phyloP scores from a whole-genome alignment of 1,140 invertebrate species.

The Heliconius nattereri region DNA sequence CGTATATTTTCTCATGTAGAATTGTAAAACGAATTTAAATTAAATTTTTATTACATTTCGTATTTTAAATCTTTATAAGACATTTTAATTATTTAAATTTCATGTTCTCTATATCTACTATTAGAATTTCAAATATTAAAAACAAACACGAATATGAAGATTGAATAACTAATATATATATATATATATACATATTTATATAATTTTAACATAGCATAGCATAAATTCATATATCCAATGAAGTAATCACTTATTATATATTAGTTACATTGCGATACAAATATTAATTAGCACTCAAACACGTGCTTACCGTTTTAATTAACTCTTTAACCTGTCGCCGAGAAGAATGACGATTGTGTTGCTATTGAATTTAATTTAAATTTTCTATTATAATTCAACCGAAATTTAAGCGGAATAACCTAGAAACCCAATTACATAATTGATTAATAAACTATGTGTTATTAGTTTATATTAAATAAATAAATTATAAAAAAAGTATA shows the following conservation, averaged over 20 bases:
- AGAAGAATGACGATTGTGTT: not conserved
- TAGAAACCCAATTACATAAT: not conserved
- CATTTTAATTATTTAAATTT: not conserved
- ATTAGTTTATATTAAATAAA: too few species aligned
- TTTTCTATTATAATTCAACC: not conserved
- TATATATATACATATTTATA: not conserved
- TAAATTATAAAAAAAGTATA: too few species aligned
- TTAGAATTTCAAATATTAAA: not conserved
- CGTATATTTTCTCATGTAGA: too few species aligned
- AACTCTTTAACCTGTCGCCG: slow-evolving; percentile 29
- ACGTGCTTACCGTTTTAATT: slow-evolving; percentile 38
- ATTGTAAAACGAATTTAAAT: too few species aligned
- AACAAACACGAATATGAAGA: not conserved
- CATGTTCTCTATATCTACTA: not conserved
- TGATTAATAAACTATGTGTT: not conserved
- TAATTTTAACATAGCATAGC: not conserved
- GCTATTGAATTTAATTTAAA: not conserved
- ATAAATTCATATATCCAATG: slow-evolving; percentile 6
- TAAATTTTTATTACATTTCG: too few species aligned
- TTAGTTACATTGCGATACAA: slow-evolving; percentile 22
- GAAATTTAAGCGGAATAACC: not conserved
- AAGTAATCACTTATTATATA: slow-evolving; percentile 25
- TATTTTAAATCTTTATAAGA: not conserved
- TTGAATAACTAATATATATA: not conserved
- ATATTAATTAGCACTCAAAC: slow-evolving; percentile 29